Conservation (phyloP, 2,113 vertebrate genomes). For the Dromiciops gliroides region DNA sequence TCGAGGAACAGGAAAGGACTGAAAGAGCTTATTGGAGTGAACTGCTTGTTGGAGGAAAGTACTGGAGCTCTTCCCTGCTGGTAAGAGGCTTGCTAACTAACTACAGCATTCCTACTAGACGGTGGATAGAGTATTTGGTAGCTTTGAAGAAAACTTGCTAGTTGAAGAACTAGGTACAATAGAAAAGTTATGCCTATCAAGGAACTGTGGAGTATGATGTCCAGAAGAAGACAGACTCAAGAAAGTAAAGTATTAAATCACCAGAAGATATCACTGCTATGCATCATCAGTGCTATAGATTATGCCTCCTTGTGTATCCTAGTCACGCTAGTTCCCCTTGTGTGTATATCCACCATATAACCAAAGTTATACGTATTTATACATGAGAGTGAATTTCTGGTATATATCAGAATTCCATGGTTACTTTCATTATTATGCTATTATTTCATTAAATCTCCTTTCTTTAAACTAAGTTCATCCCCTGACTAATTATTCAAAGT, state of each 20-base stretch:
- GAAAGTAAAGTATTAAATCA: not conserved
- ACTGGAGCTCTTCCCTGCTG: not conserved
- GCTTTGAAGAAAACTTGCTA: not conserved
- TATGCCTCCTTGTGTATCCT: not conserved
- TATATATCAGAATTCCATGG: not conserved
- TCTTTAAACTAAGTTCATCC: not conserved
- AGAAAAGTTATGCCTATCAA: not conserved
- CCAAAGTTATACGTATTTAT: not conserved
- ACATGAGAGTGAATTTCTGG: not conserved
- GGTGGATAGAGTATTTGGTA: not conserved
- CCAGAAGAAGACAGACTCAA: not conserved
- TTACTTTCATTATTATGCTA: not conserved
- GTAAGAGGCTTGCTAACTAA: not conserved
- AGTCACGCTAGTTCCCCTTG: not conserved
- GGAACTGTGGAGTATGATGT: not conserved
- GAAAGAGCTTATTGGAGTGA: not conserved
- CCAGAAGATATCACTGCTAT: not conserved
- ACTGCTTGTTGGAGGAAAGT: not conserved
- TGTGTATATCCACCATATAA: not conserved
- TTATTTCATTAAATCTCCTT: not conserved
- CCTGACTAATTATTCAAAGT: not conserved
- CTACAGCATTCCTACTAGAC: not conserved
- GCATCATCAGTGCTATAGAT: not conserved
- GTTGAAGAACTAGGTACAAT: not conserved
- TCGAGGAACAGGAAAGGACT: not conserved